Base-by-base conservation (phyloP, 2,113 vertebrate genomes). In the Chrysemys picta region DNA sequence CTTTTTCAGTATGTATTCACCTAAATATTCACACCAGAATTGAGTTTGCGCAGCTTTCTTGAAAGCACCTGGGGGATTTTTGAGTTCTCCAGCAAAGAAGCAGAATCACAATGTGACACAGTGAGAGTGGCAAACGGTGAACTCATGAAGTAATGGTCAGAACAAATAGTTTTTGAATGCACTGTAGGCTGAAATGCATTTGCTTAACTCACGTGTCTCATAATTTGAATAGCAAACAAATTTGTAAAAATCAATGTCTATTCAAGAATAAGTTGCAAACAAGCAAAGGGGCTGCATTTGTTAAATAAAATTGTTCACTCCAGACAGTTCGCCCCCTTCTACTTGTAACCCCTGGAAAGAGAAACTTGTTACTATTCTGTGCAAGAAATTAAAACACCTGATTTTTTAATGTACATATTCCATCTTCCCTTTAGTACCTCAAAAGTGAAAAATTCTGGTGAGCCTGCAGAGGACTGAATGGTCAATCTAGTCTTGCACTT, bases 111-210 rank as follows among this genome's bases (percentile, higher is more conserved):
- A 94, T 94, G 84, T 97, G 95, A 84, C 93, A 90, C 62, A 0
- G 1, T 89, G 89, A 90, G 91, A 90, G 87, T 94, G 94, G 94
- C 94, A 97, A 96, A 97, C 95, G 95, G 96, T 94, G 87, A 78
- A 94, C 89, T 87, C 78, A 1, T 82, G 90, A 88, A 89, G 89
- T 62, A 84, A 56, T 86, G 76, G 93, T 76, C 72, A 86, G 78
- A 4, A 31, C 87, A 88, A 94, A 93, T 84, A 95, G 59, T 52
- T 87, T 54, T 89, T 88, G 76, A 89, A 50, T 35, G 27, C 90
- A 90, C 89, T 96, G 88, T 91, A 90, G 93, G 31, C 54, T 94
- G 88, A 88, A 94, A 89, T 82, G 76, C 90, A 42, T 91, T 94
- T 94, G 93, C 85, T 87, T 96, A 78, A 85, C 93, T 96, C 96